phyloP scores from a whole-genome alignment of 1,140 invertebrate genomes.

The Diorhabda elongata region DNA sequence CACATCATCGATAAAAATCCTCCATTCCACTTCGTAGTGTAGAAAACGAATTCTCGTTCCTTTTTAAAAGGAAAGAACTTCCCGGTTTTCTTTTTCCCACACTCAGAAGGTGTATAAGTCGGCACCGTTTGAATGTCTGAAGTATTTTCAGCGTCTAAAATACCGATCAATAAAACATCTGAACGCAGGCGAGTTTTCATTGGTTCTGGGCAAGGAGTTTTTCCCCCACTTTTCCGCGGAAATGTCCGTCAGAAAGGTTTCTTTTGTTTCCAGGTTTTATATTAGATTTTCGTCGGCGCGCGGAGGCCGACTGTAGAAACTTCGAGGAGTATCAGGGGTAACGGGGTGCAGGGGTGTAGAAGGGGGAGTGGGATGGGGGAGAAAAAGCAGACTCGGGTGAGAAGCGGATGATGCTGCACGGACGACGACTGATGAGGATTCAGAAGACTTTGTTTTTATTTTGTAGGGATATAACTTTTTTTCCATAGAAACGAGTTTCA shows the following conservation, averaged over 20 bases:
- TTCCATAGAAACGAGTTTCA: slow-evolving; percentile 1
- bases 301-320: slow-evolving; percentile 14
- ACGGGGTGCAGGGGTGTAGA: slow-evolving; percentile 8
- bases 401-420: slow-evolving; percentile 10
- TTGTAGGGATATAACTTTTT: not conserved
- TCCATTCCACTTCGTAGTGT: slow-evolving; percentile 21
- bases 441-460: not conserved
- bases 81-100: slow-evolving; percentile 26
- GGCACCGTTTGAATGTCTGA: slow-evolving; percentile 33
- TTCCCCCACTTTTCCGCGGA: slow-evolving; percentile 40
- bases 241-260: slow-evolving; percentile 41
- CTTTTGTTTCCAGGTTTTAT: slow-evolving; percentile 42
- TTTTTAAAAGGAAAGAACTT: slow-evolving; percentile 30
- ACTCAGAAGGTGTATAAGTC: slow-evolving; percentile 27
- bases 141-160: slow-evolving; percentile 37
- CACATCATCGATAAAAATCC: slow-evolving; percentile 16
- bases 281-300: slow-evolving; percentile 34
- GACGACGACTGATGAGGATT: slow-evolving; percentile 8
- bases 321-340: slow-evolving; percentile 13
- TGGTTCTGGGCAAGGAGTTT: slow-evolving; percentile 39
- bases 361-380: not conserved
- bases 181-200: slow-evolving; percentile 39
- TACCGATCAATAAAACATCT: slow-evolving; percentile 41
- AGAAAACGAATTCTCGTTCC: slow-evolving; percentile 24
- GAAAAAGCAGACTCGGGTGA: slow-evolving; percentile 16